These are phyloP conservation scores for Polyploca ridens DNA, from an alignment of 2,888 invertebrate species.

Conservation along the genomic window DNA sequence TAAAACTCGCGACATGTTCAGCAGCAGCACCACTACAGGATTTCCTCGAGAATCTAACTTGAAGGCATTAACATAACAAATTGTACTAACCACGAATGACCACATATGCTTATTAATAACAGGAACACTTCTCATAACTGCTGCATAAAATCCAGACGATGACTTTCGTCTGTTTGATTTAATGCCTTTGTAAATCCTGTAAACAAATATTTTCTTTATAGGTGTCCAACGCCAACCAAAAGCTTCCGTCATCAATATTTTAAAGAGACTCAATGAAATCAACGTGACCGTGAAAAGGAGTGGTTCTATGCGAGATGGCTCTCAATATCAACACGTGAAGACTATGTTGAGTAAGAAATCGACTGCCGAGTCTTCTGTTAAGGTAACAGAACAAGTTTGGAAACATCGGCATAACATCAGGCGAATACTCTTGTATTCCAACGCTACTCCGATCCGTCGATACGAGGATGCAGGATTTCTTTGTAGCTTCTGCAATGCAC, in stretches of 20 bases:
- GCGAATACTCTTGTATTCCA: constrained; percentile 37
- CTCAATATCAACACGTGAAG: neutral
- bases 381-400: constrained; percentile 12
- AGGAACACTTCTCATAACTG: too few relatives aligned
- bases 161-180: neutral
- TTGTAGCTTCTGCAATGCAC: constrained; percentile 54
- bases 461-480: constrained; percentile 39
- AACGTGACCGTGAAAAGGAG: constrained; percentile 16
- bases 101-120: too few relatives aligned
- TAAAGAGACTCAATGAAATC: constrained; percentile 25
- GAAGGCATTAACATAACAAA: too few relatives aligned
- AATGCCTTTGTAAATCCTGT: neutral
- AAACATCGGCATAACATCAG: constrained; percentile 29
- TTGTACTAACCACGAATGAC: too few relatives aligned
- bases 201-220: constrained; percentile 7
- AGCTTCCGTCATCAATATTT: neutral
- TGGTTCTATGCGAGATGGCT: neutral
- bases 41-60: too few relatives aligned
- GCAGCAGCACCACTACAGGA: too few relatives aligned
- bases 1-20: too few relatives aligned
- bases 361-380: neutral
- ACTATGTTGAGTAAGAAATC: neutral
- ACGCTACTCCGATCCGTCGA: constrained; percentile 55
- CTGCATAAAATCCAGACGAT: neutral
- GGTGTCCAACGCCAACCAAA: constrained; percentile 5